A percentile compares a stretch with the other conserved stretches of the same genome.
Conservation (phyloP, 2,113 vertebrate species). For the Gnathonemus longibarbis region DNA sequence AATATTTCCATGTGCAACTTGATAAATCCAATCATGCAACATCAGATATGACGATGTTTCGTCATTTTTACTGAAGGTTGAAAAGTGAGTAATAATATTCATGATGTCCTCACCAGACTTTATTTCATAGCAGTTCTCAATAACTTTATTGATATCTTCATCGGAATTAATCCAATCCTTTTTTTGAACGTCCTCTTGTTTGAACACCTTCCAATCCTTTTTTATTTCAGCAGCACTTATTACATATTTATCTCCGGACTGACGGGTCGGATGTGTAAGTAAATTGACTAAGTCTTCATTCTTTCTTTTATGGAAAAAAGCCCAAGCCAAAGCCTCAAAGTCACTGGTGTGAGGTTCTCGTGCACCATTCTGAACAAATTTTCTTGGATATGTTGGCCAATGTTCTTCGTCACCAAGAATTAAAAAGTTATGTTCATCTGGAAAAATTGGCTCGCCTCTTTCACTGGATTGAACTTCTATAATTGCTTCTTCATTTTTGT, state of each 20-base stretch:
- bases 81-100: background rate
- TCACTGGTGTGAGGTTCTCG: background rate
- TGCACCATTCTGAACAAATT: background rate
- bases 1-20: background rate
- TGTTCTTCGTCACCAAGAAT: background rate
- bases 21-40: background rate
- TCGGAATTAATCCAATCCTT: background rate
- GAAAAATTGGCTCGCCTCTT: background rate
- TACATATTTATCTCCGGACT: background rate
- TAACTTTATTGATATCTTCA: background rate
- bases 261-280: background rate
- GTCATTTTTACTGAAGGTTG: background rate
- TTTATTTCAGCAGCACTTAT: background rate
- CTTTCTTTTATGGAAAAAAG: background rate
- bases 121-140: background rate
- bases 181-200: too few species aligned
- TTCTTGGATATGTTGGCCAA: background rate
- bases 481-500: background rate
- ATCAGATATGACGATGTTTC: background rate
- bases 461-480: background rate
- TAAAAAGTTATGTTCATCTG: background rate
- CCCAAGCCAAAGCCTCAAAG: background rate
- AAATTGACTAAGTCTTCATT: background rate
- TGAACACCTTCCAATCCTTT: too few species aligned
- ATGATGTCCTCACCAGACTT: background rate